phyloP scores from a whole-genome alignment of 2,113 vertebrate species.

The Xiphophorus hellerii region DNA sequence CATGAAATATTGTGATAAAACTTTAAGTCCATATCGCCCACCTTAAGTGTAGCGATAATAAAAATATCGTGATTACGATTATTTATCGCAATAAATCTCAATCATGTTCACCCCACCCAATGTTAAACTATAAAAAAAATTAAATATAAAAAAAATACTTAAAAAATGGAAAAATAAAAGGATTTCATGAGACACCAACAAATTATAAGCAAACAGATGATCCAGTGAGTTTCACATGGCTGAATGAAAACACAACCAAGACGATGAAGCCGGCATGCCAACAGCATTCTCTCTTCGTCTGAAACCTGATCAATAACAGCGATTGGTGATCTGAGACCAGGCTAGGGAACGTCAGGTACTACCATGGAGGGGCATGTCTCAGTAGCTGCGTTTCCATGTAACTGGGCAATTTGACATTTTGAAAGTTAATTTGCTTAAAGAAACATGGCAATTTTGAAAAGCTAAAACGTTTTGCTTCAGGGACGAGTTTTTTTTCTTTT shows the following conservation, averaged over 20 bases:
- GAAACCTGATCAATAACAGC: constrained; percentile 26
- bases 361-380: constrained; percentile 24
- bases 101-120: neutral
- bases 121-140: neutral
- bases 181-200: neutral
- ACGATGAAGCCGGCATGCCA: constrained; percentile 60
- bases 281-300: constrained; percentile 63
- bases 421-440: too few relatives aligned
- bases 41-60: too few relatives aligned
- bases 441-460: too few relatives aligned
- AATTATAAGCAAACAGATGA: constrained; percentile 12
- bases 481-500: too few relatives aligned
- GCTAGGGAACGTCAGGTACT: constrained; percentile 6
- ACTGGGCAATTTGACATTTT: too few relatives aligned
- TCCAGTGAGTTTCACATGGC: constrained; percentile 4
- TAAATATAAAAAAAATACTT: neutral
- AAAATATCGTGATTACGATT: neutral
- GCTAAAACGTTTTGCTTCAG: too few relatives aligned
- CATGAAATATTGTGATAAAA: too few relatives aligned
- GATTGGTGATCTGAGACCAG: constrained; percentile 24
- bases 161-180: constrained; percentile 14
- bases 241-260: constrained; percentile 18
- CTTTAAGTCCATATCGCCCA: too few relatives aligned
- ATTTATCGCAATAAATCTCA: neutral
- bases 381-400: too few relatives aligned